Percentiles rank a stretch among this genome's conserved stretches.
These are phyloP conservation scores for Ptilorrhoa leucosticta DNA, from an alignment of 2,113 vertebrate genomes.

Conservation along the genomic window DNA sequence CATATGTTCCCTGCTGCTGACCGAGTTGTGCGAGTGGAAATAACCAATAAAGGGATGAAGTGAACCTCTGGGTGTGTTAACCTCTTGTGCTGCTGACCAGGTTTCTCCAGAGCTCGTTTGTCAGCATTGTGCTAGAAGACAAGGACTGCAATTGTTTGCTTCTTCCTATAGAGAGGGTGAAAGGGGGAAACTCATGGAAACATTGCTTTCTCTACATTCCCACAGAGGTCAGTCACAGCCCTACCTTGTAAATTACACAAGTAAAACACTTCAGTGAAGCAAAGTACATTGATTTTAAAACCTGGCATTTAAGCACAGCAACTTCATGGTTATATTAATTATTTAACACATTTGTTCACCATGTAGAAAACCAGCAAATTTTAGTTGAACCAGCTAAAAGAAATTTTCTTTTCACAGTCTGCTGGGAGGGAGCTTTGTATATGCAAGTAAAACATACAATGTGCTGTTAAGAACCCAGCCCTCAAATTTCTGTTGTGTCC, in stretches of 20 bases:
- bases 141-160: not conserved
- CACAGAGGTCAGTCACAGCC: not conserved
- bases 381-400: not conserved
- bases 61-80: not conserved
- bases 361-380: not conserved
- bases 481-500: not conserved
- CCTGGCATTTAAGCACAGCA: not conserved
- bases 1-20: accelerated
- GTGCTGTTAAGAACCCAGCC: not conserved
- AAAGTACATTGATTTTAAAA: not conserved
- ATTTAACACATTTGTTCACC: not conserved
- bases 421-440: not conserved
- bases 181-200: not conserved
- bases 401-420: not conserved
- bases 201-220: not conserved
- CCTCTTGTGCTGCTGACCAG: not conserved
- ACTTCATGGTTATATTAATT: not conserved
- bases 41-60: not conserved
- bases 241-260: not conserved
- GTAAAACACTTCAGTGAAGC: not conserved
- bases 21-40: not conserved
- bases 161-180: not conserved
- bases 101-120: not conserved
- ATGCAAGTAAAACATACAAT: not conserved
- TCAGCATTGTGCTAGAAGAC: not conserved